Base-by-base conservation (phyloP, 2,888 invertebrate genomes). In the Aspidapion aeneum region DNA sequence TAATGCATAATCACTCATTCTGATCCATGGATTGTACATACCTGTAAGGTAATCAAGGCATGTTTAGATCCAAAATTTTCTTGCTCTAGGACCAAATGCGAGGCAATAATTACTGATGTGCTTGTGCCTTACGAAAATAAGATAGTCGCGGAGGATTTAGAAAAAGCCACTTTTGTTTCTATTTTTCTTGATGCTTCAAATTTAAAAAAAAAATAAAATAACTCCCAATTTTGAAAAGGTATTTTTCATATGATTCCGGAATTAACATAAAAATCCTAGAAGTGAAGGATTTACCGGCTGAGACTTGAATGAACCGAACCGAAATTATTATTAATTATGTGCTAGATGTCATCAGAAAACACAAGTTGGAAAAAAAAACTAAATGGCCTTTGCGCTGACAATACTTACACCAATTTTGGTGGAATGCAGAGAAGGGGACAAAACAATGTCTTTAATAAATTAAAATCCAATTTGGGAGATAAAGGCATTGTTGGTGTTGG, bases 391-490 rank as follows among this genome's bases (percentile, higher is more conserved):
- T 66, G 67, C 48, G 68, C 69, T 56, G 69, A 69, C 64, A 71
- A 71, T 56, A 68, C 68, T 54, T 71, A 71, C 61, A 70, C 68
- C 7, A n/a, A n/a, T n/a, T n/a, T n/a, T n/a, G n/a, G n/a, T n/a
- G n/a, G n/a, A n/a, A n/a, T n/a, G n/a, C n/a, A n/a, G n/a, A n/a
- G n/a, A n/a, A n/a, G n/a, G n/a, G n/a, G n/a, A n/a, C n/a, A n/a
- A n/a, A n/a, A n/a, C n/a, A 35, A 35, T 35, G 12, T 35, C 3
- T 35, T 35, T 35, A 35, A 3, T 12, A 35, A 35, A 35, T 35
- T 35, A 35, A 3, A 35, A 35, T 35, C 35, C 3, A 35, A 35
- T 7, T 12, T 35, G 12, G 12, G 12, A 35, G 35, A 35, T 35
- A 12, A n/a, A n/a, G n/a, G n/a, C n/a, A n/a, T n/a, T n/a, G n/a